These are phyloP conservation scores for Chrysomela aeneicollis DNA, from an alignment of 2,888 invertebrate genomes.

Conservation along the genomic window DNA sequence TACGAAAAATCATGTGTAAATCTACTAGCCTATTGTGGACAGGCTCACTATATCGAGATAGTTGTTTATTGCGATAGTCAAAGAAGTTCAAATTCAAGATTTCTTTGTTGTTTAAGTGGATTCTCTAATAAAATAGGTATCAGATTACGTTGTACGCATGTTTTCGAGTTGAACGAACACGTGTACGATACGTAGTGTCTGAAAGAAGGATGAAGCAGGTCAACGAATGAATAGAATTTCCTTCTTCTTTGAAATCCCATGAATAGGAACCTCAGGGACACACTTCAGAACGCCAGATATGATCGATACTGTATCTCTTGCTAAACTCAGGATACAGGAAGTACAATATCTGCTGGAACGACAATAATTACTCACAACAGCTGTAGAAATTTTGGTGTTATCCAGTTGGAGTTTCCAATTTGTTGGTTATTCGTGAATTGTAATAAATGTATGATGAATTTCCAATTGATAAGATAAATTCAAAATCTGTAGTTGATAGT, in stretches of 20 bases:
- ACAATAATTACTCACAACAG: too few species aligned
- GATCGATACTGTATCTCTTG: background rate
- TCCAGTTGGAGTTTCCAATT: too few species aligned
- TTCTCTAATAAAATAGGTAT: background rate
- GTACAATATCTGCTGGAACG: too few species aligned
- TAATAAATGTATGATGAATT: too few species aligned
- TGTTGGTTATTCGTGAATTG: too few species aligned
- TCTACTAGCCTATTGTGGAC: too few species aligned
- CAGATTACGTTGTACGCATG: background rate
- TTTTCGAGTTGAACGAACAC: background rate
- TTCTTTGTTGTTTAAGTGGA: background rate
- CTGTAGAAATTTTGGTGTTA: too few species aligned
- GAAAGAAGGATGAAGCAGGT: background rate
- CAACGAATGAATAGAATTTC: background rate
- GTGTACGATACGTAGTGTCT: background rate
- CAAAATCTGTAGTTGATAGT: too few species aligned
- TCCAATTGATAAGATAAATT: too few species aligned
- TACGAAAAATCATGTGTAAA: too few species aligned
- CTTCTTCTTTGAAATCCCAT: background rate
- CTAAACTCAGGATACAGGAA: too few species aligned
- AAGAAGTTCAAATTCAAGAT: background rate
- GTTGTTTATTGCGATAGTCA: background rate
- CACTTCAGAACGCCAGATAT: background rate
- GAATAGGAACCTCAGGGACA: background rate
- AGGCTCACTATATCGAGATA: background rate